phyloP scores from a whole-genome alignment of 37 sponge, comb jelly and placozoan genomes.

The Beroe ovata region DNA sequence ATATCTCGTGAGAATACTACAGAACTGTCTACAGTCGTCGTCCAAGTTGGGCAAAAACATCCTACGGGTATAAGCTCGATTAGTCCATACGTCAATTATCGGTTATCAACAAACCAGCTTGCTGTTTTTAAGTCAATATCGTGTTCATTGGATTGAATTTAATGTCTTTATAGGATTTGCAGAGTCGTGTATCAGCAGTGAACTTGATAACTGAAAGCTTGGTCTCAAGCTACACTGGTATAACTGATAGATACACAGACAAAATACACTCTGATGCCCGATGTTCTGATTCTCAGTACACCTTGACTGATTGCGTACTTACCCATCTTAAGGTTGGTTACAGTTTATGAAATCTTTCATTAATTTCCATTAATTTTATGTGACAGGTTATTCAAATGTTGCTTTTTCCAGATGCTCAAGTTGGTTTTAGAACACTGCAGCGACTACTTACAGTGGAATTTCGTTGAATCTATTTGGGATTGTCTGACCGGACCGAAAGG shows the following conservation, averaged over 20 bases:
- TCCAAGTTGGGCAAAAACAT: slow-evolving; percentile 48
- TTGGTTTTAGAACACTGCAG: slow-evolving; percentile 57
- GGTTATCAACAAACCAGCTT: too few relatives aligned
- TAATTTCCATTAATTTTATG: too few relatives aligned
- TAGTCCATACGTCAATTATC: too few relatives aligned
- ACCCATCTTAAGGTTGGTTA: slow-evolving; percentile 36
- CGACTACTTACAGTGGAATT: slow-evolving; percentile 56
- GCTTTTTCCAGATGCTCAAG: slow-evolving; percentile 52
- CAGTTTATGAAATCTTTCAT: background rate
- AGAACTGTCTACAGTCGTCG: slow-evolving; percentile 51
- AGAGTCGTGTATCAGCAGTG: slow-evolving; percentile 2
- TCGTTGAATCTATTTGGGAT: slow-evolving; percentile 62
- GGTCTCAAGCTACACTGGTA: slow-evolving; percentile 36
- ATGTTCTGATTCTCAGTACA: slow-evolving; percentile 12
- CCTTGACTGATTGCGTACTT: slow-evolving; percentile 32
- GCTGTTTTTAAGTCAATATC: too few relatives aligned
- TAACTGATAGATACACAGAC: slow-evolving; percentile 50
- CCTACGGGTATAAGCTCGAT: background rate
- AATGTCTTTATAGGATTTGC: slow-evolving; percentile 33
- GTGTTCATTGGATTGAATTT: too few relatives aligned
- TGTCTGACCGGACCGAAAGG: slow-evolving; percentile 29
- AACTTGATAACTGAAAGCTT: slow-evolving; percentile 31
- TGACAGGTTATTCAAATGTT: too few relatives aligned
- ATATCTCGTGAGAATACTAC: slow-evolving; percentile 37
- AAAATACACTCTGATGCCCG: slow-evolving; percentile 11